Base-by-base conservation (phyloP, 2,888 invertebrate genomes). In the Pandemis heparana region DNA sequence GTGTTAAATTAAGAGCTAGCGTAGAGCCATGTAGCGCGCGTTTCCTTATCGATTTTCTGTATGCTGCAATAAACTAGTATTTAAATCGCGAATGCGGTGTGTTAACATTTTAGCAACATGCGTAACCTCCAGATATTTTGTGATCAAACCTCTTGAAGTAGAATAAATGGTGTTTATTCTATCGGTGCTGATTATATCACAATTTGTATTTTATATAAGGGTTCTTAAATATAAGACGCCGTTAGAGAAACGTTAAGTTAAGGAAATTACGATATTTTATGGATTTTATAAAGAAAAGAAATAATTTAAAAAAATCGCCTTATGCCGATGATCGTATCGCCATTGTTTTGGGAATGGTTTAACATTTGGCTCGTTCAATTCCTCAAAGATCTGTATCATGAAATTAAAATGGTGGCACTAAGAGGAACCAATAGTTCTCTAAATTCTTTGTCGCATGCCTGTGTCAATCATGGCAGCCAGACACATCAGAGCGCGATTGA, bases 1-100 rank as follows among this genome's bases (percentile, higher is more conserved):
- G 83, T 82, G 83, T 82, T 83, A 82, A 87, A 83, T 85, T 83
- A 78, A 86, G 86, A 84, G 87, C 82, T 84, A 85, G 83, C 83
- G 85, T 83, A 81, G 80, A 84, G 85, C 87, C 82, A 87, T 88
- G 88, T 89, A 89, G 86, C 89, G 89, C 89, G 89, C 85, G 91
- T 90, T 90, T 89, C 89, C 89, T 91, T 94, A 94, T 94, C 92
- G 94, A 94, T 94, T 94, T 93, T 94, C 92, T 89, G 89, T 87
- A 89, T 91, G 90, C 94, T 91, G 94, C 92, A 93, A 92, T 91
- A 91, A 90, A 90, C 89, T 88, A 89, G 88, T 86, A 87, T 88
- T 89, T 85, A 87, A 89, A 89, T 87, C 85, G 90, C 90, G 91
- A 89, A 87, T 90, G 88, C 87, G 90, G 89, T 85, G 83, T 87